These are phyloP conservation scores for Tauraco erythrolophus DNA, from an alignment of 2,113 vertebrate genomes.

Conservation along the genomic window DNA sequence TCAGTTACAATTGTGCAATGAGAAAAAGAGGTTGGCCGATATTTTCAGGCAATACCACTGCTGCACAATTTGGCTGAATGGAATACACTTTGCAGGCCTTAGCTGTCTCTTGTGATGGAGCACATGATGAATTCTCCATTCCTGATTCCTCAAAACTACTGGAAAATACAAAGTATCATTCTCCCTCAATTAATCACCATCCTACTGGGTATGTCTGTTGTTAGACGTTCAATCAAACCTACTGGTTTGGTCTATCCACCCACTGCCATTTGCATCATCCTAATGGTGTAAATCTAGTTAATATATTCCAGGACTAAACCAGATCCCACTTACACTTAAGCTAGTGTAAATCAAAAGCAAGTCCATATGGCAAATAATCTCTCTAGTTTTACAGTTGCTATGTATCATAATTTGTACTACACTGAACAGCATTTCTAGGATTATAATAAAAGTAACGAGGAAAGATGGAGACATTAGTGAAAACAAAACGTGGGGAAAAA, in stretches of 20 bases:
- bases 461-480: background rate
- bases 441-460: background rate
- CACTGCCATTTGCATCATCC: background rate
- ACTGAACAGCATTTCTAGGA: background rate
- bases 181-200: background rate
- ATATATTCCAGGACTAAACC: background rate
- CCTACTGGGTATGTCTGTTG: background rate
- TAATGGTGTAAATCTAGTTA: background rate
- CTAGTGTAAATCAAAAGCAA: background rate
- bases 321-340: background rate
- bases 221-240: background rate
- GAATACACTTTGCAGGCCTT: background rate
- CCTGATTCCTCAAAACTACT: background rate
- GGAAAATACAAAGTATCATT: conserved; percentile 6
- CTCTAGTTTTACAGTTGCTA: background rate
- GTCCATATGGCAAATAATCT: background rate
- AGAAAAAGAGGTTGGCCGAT: background rate
- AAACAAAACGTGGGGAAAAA: background rate
- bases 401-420: background rate
- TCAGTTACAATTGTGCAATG: background rate
- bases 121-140: background rate
- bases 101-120: background rate
- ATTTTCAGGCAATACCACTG: background rate
- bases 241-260: background rate
- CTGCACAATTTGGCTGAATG: background rate